Base-by-base conservation (phyloP, 2,797 vertebrate species). In the Sciurus vulgaris region DNA sequence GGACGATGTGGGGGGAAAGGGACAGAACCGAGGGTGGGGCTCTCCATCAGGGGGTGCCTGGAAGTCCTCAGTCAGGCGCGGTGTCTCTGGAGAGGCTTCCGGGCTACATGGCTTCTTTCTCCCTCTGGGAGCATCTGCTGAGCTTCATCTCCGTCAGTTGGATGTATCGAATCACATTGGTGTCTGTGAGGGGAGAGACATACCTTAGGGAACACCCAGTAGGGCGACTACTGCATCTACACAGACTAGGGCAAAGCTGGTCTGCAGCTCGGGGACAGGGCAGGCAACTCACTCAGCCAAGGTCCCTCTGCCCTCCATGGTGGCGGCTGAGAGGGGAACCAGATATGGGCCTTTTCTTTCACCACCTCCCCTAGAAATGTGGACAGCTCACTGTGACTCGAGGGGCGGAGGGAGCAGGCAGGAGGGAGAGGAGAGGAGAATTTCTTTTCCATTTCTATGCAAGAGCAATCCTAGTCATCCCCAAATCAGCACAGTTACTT, bases 131-230 rank as follows among this genome's bases (percentile, higher is more conserved):
- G 96, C 98, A 99, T 94, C 99, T 99, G 97, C 99, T 99, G 97
- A 99, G 99, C 98, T 99, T 99, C 99, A 99, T 99, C 98, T 99
- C 99, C 35, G 99, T 99, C 99, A 99, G 98, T 98, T 99, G 99
- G 98, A 99, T 99, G 95, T 99, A 99, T 97, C 99, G 99, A 98
- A 99, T 99, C 97, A 99, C 99, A 38, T 99, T 99, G 98, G 99
- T 99, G 98, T 99, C 99, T 99, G 99, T 38, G 97, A 94, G 81
- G 95, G 97, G 95, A 98, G 96, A 97, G 77, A 97, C 65, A 97
- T 2, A 91, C 56, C 95, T 93, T 73, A 94, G 95, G 38, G 35
- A 47, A 15, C 33, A 41, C 12, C 13, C 22, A 35, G 24, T 15
- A 49, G 44, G 79, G 47, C 14, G 22, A 14, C 14, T 4, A 33